Evolutionary conservation across 2,113 vertebrate species (phyloP), one percentile per base, ranked within the genome.

Genomic region (Podarcis raffonei): DNA sequence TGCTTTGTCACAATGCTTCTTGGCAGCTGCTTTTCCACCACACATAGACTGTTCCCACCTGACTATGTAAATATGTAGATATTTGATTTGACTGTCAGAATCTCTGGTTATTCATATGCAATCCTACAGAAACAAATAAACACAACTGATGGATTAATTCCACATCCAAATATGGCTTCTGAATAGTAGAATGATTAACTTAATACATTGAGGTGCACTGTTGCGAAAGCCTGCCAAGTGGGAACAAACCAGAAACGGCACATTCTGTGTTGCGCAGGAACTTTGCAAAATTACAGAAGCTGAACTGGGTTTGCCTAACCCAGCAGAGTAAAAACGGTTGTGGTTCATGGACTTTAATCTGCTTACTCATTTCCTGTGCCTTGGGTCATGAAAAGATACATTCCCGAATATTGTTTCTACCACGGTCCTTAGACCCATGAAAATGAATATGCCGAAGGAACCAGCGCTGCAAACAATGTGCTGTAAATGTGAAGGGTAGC

Each of bases 401-500:
- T 42, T 76, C 25, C 25, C 65, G 16, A 76, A 59, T 87, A n/a
- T 42, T 42, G 39, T 69, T 42, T 12, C 25, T 3, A 68, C 35
- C 42, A 35, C 18, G 12, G 2, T 75, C 57, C 8, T 75, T 48
- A 32, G 22, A 16, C 9, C 35, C 27, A 75, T 1, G 25, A n/a
- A 91, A 78, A 85, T 80, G 75, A 83, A 39, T 59, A 66, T 35
- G 1, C 5, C 16, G 20, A 82, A 1, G 22, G 6, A 2, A 85
- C 92, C 84, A 85, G 37, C 68, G 13, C 15, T 84, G 32, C 62
- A 81, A 59, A 5, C 25, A 42, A 25, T 1, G 59, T 83, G 2
- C 22, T 82, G n/a, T 59, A 90, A 83, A 68, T 0, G 78, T 5
- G n/a, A 92, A 78, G 22, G 69, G 83, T 85, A 87, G 3, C 16